Base-by-base conservation (phyloP, 1,140 invertebrate genomes). In the Latrodectus geometricus region DNA sequence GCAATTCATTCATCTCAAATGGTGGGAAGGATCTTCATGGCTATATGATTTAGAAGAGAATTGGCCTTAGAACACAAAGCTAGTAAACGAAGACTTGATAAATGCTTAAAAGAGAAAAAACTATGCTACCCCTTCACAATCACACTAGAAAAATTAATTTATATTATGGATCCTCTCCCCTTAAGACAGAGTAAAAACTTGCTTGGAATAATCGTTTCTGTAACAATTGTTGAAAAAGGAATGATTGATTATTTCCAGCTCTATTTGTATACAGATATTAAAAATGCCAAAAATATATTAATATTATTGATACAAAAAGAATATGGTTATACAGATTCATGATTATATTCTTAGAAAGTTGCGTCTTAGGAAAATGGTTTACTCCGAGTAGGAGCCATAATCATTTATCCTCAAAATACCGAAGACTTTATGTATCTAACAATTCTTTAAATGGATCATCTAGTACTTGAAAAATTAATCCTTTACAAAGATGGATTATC, bases 1-100 rank as follows among this genome's bases (percentile, higher is more conserved):
- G 49, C 23, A 74, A 50, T 50, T 74, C 35, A 74, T 74, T 49
- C 23, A 74, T 3, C 21, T 17, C 72, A 48, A 50, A 52, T 74
- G 72, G 35, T 35, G 35, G 72, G 72, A 74, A 12, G 72, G 72
- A 48, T 23, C 72, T 74, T 3, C 35, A 52, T 74, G 72, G 8
- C 4, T 49, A 17, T 56, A 56, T 56, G 54, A 56, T 14, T 9
- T 14, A 56, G 54, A 56, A 56, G 54, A 56, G 14, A 56, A 56
- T 56, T 56, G 54, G 14, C 54, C 8, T 2, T 8, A 61, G 17
- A 14, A 61, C 54, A 8, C 54, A 61, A 8, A 61, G 17, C 3
- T 61, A 61, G 17, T 17, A 61, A 8, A 61, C 0, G 54, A 61
- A 61, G 54, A 61, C 8, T 8, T 61, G 54, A 11, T 61, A 61